Base-by-base conservation (phyloP, 2,888 invertebrate genomes). In the Lasiommata megera region DNA sequence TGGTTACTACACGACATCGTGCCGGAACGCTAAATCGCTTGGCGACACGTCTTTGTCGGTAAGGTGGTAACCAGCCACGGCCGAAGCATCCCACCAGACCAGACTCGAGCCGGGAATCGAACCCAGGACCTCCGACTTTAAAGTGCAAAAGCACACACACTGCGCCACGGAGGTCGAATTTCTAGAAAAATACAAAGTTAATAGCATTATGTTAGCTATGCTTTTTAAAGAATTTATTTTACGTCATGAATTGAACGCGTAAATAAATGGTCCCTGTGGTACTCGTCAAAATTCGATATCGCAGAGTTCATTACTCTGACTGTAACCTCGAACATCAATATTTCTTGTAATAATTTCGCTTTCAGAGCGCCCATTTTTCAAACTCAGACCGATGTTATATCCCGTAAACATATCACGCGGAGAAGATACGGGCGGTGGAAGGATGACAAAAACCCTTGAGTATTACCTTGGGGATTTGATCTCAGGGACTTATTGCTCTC, bases 401-500 rank as follows among this genome's bases (percentile, higher is more conserved):
- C 86, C 85, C 72, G 82, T 86, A 82, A 91, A 91, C 83, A 84
- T 87, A 80, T 84, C 88, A 82, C 87, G 85, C 73, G 76, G 73
- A 62, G 84, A 89, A 69, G 87, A 88, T 71, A 76, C 82, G 67
- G 85, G 73, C 71, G 74, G 79, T 63, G 84, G 72, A 61, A 91
- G 81, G 72, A 80, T 84, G 67, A 77, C 89, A 68, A 88, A 91
- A 74, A 88, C 86, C 67, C 85, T 88, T 57, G 93, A 94, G 76
- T 94, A 94, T 91, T 94, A 95, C 90, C 92, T 95, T 79, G 97
- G 97, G 70, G 96, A 97, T 82, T 93, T 97, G 79, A 97, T 97
- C 84, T 94, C 96, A 43, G 96, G 96, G 71, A 97, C 97, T 64
- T 97, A 97, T 91, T 97, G 97, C 91, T 97, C 97, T 61, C 93